Conservation (phyloP, 2,797 vertebrate genomes). For the Poecilia gillii region DNA sequence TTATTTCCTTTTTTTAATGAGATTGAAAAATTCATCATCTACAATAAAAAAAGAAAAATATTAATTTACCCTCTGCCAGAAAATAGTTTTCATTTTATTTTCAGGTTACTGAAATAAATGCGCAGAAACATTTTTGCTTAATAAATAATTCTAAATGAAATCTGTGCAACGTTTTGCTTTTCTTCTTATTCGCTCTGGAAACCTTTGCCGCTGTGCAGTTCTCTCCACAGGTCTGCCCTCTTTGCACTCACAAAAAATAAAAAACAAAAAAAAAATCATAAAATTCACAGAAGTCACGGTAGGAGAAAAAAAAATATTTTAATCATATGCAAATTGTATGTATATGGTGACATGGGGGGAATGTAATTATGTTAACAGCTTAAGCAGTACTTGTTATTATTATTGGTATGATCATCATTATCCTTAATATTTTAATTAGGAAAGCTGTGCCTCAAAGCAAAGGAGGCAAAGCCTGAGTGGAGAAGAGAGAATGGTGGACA, state of each 20-base stretch:
- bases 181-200: constrained; percentile 22
- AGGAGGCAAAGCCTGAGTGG: constrained; percentile 58
- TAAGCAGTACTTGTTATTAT: constrained; percentile 81
- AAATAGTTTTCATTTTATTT: constrained; percentile 14
- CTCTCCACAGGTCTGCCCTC: constrained; percentile 38
- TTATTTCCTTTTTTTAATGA: background rate
- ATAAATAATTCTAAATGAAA: constrained; percentile 17
- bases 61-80: background rate
- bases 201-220: constrained; percentile 36
- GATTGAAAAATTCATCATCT: background rate
- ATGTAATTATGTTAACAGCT: constrained; percentile 84
- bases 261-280: constrained; percentile 26
- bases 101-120: background rate
- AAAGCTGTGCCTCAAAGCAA: constrained; percentile 59
- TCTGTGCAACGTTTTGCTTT: constrained; percentile 6
- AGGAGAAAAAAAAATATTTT: constrained; percentile 63
- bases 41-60: background rate
- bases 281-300: constrained; percentile 60
- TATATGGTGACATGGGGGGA: constrained; percentile 73
- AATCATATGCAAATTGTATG: constrained; percentile 83
- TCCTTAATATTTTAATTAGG: constrained; percentile 83
- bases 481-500: constrained; percentile 46
- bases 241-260: constrained; percentile 43
- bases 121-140: background rate
- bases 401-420: constrained; percentile 76